phyloP scores from a whole-genome alignment of 2,888 invertebrate species.

The Hoplodrina ambigua region DNA sequence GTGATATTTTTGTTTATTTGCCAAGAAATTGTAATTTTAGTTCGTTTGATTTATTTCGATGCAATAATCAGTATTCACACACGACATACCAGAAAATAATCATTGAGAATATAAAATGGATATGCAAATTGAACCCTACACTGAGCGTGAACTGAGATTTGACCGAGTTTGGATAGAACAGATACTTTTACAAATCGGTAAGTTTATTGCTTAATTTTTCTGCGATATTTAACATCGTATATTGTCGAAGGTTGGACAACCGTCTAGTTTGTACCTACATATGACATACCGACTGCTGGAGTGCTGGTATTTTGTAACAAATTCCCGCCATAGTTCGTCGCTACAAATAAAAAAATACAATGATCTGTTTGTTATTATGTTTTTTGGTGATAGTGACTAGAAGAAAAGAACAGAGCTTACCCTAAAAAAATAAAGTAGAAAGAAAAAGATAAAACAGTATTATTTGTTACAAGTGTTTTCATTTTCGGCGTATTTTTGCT shows the following conservation, averaged over 20 bases:
- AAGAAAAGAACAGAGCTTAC: not conserved
- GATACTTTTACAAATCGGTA: conserved; percentile 79
- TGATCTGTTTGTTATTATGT: not conserved
- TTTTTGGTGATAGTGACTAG: not conserved
- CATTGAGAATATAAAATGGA: conserved; percentile 36
- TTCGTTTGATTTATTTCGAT: conserved; percentile 44
- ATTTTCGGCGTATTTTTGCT: too few species aligned
- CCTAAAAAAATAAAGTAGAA: not conserved
- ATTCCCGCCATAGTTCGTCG: too few species aligned
- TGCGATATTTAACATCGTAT: not conserved
- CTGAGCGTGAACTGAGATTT: conserved; percentile 68
- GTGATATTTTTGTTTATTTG: conserved; percentile 61
- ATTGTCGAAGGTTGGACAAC: not conserved
- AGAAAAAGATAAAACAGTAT: too few species aligned
- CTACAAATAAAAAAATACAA: not conserved
- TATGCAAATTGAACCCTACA: conserved; percentile 68
- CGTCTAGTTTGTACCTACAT: not conserved
- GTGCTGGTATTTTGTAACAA: not conserved
- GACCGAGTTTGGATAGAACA: conserved; percentile 75
- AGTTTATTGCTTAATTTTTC: conserved; percentile 46
- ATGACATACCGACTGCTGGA: too few species aligned
- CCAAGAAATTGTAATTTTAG: conserved; percentile 55
- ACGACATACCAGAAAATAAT: conserved; percentile 1
- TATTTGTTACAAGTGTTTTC: too few species aligned
- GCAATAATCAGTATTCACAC: conserved; percentile 14